phyloP scores from a whole-genome alignment of 2,888 invertebrate species.

The Ormyrus nitidulus region DNA sequence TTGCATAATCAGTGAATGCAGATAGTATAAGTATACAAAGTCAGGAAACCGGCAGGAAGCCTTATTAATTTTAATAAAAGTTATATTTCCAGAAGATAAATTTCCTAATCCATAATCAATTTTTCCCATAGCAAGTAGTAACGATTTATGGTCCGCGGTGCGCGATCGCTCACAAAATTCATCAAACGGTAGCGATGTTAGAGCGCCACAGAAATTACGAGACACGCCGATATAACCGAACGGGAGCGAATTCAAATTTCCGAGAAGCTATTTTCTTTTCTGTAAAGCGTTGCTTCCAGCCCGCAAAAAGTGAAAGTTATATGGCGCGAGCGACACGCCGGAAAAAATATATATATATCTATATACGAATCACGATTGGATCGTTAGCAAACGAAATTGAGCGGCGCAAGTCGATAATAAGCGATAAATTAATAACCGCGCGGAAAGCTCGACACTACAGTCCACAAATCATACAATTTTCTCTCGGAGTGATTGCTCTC shows the following conservation, averaged over 20 bases:
- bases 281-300: neutral
- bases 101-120: neutral
- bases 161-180: too few species aligned
- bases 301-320: neutral
- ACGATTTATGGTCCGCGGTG: neutral
- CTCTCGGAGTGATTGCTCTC: neutral
- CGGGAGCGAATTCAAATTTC: neutral
- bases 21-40: too few species aligned
- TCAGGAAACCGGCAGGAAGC: neutral
- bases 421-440: neutral
- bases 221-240: neutral
- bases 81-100: neutral
- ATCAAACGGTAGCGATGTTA: too few species aligned
- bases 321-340: neutral
- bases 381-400: neutral
- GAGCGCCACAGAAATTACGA: too few species aligned
- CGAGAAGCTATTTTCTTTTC: too few species aligned
- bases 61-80: neutral
- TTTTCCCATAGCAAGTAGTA: neutral
- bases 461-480: constrained; percentile 13
- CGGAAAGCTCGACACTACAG: neutral
- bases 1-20: too few species aligned
- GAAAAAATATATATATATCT: neutral
- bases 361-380: neutral
- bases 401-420: neutral